Conservation (phyloP, 2,888 invertebrate species). For the Drosophila diplacantha region DNA sequence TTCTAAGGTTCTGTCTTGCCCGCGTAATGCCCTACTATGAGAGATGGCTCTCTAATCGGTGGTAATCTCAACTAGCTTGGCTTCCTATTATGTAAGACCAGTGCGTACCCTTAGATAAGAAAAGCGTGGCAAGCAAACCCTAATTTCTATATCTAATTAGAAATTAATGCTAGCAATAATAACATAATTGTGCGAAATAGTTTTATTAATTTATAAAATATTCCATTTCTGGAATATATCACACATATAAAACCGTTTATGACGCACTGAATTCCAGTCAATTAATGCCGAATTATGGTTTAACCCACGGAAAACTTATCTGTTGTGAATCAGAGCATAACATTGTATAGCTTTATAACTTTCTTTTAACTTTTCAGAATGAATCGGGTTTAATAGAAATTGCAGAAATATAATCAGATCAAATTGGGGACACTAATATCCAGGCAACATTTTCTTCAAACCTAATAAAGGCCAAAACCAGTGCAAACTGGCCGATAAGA, state of each 20-base stretch:
- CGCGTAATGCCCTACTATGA: slow-evolving; percentile 14
- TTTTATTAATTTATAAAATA: background rate
- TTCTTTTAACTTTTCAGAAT: slow-evolving; percentile 2
- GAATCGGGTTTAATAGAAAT: background rate
- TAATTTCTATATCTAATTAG: background rate
- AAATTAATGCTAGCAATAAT: background rate
- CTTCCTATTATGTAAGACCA: slow-evolving; percentile 12
- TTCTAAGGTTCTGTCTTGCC: slow-evolving; percentile 5
- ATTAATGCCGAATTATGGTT: slow-evolving; percentile 8
- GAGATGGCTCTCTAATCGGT: slow-evolving; percentile 7
- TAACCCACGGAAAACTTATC: background rate
- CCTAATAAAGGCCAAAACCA: background rate
- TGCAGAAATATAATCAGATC: background rate
- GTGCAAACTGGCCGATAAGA: slow-evolving; percentile 11
- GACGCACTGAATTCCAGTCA: slow-evolving; percentile 5
- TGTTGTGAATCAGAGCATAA: slow-evolving; percentile 7
- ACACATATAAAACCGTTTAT: slow-evolving; percentile 4
- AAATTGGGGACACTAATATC: background rate
- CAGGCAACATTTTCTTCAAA: background rate
- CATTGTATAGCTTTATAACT: background rate
- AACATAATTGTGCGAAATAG: slow-evolving; percentile 2
- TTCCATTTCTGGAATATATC: slow-evolving; percentile 1
- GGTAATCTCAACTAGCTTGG: slow-evolving; percentile 9
- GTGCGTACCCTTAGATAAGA: slow-evolving; percentile 12
- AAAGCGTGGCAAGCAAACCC: slow-evolving; percentile 10